Percentiles rank a stretch among this genome's conserved stretches.
These are phyloP conservation scores for Gobio occitaniae DNA, from an alignment of 2,797 vertebrate genomes.

Conservation along the genomic window DNA sequence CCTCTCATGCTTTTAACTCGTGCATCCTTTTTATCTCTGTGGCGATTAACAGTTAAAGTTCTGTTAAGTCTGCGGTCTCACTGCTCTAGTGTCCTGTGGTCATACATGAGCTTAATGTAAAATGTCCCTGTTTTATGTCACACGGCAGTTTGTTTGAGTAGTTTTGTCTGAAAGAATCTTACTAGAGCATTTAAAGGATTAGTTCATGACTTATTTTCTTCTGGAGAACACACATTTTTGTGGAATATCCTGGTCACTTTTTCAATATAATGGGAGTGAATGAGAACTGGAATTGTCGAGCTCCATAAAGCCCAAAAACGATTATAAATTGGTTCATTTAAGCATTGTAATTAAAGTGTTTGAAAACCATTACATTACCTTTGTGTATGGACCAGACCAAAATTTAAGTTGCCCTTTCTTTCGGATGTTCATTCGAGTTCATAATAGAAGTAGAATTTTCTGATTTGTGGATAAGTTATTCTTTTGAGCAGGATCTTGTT, in stretches of 20 bases:
- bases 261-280: background rate
- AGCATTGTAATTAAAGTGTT: background rate
- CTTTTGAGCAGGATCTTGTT: background rate
- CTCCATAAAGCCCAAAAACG: no score
- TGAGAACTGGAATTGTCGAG: background rate
- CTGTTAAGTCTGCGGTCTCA: conserved; percentile 1
- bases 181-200: background rate
- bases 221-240: background rate
- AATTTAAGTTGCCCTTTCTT: background rate
- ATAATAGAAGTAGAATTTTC: background rate
- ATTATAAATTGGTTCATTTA: background rate
- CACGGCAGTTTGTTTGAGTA: conserved; percentile 9
- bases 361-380: background rate
- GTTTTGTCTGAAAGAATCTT: background rate
- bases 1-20: conserved; percentile 29
- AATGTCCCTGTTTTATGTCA: background rate
- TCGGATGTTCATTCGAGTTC: background rate
- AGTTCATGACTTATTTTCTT: background rate
- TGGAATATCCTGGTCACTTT: background rate
- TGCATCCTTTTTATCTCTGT: conserved; percentile 48
- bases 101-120: conserved; percentile 8
- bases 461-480: background rate
- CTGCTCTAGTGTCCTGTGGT: conserved; percentile 8
- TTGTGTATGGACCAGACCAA: background rate
- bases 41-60: conserved; percentile 27